Percentiles rank a stretch among this genome's conserved stretches.
These are phyloP conservation scores for Aphaenogaster ashmeadi DNA, from an alignment of 1,140 invertebrate genomes.

Conservation along the genomic window DNA sequence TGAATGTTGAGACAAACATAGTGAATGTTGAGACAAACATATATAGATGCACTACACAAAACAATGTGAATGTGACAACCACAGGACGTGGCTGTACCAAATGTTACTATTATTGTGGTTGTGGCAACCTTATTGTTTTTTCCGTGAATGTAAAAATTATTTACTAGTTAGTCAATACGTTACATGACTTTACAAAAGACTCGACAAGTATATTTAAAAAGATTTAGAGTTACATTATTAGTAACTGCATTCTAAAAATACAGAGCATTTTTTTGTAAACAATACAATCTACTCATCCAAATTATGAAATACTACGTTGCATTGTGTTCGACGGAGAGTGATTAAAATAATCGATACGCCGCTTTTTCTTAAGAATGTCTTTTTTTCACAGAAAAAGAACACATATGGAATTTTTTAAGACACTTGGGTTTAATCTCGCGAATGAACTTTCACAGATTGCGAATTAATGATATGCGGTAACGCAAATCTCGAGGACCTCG, in stretches of 20 bases:
- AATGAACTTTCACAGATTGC: neutral
- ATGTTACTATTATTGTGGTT: no score
- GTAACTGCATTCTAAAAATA: neutral
- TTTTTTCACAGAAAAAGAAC: neutral
- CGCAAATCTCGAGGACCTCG: neutral
- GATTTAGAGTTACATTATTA: no score
- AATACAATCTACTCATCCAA: neutral
- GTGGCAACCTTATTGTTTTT: no score
- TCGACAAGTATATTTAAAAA: neutral
- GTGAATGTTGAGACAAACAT: no score
- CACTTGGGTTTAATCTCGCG: neutral
- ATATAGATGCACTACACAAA: no score
- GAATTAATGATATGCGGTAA: constrained; percentile 32
- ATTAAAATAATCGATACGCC: neutral
- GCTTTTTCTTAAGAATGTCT: neutral
- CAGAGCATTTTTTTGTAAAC: neutral
- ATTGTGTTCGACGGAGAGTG: neutral
- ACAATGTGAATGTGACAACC: no score
- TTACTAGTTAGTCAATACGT: no score
- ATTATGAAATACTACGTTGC: neutral
- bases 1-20: no score
- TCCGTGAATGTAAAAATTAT: no score
- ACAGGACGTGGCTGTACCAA: no score
- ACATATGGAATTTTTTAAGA: neutral
- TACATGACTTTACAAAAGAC: no score